Base-by-base conservation (phyloP, 1,140 invertebrate genomes). In the Drosophila virilis region DNA sequence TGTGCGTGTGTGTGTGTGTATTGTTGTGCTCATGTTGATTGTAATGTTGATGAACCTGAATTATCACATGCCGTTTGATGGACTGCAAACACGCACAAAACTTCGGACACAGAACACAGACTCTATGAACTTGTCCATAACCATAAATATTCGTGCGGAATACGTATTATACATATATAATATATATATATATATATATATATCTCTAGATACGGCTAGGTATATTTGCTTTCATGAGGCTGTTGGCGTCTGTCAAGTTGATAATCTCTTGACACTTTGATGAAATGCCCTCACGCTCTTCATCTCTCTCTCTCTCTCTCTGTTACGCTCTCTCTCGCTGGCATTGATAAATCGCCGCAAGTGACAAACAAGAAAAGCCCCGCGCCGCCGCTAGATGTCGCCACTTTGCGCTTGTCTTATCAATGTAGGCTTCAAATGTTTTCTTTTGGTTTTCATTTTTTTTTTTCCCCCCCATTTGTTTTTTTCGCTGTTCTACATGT, bases 31-130 rank as follows among this genome's bases (percentile, higher is more conserved):
- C 51, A 80, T 80, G 81, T 77, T 86, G 82, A 86, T 76, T 81
- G 69, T 86, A 88, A 88, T 89, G 84, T 65, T 89, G 84, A 89
- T 89, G 85, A 89, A 89, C 85, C 85, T 89, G 84, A 89, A 88
- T 88, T 89, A 88, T 86, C 82, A 86, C 82, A 86, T 86, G 78
- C 69, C 68, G 58, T 89, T 83, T 89, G 80, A 89, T 89, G 85
- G 77, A 89, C 84, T 89, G 77, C 77, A 80, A 71, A 78, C 84
- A 89, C 77, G 85, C 84, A 89, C 80, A 68, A 67, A 72, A 52
- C 58, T 74, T 69, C 15, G 48, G 43, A 72, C 43, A 28, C 65
- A 68, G 51, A 22, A 13, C 15, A 17, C 15, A 37, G 50, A 28
- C 35, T n/a, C 22, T 13, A 51, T 28, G 9, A 58, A 45, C 38